These are phyloP conservation scores for Pipra filicauda DNA, from an alignment of 2,113 vertebrate genomes.

Conservation along the genomic window DNA sequence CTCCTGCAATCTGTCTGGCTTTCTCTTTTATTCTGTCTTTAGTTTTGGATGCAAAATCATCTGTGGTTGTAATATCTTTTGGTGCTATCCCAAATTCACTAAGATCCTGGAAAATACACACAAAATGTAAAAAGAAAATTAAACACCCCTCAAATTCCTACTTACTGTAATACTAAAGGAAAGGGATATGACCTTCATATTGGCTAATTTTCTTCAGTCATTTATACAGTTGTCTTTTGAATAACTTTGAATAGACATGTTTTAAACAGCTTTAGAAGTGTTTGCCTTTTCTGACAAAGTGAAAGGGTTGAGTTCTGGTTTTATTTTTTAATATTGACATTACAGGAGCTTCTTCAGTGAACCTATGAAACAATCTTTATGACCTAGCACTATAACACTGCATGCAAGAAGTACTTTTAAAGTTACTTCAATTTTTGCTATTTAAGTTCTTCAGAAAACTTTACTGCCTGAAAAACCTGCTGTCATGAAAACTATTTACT, in stretches of 20 bases:
- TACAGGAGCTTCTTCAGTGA: neutral
- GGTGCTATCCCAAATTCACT: slow-evolving; percentile 95
- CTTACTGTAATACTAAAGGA: neutral
- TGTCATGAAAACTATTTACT: neutral
- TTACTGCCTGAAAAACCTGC: neutral
- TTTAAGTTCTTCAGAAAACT: neutral
- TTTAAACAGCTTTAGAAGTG: neutral
- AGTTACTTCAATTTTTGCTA: neutral
- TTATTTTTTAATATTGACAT: neutral
- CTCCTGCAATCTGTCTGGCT: slow-evolving; percentile 81
- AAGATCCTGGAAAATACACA: slow-evolving; percentile 80
- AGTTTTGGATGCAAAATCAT: slow-evolving; percentile 85
- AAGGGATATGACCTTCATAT: neutral
- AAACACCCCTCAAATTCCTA: neutral
- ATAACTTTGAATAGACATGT: neutral
- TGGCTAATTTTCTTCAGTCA: neutral
- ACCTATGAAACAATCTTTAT: neutral
- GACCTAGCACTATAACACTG: neutral
- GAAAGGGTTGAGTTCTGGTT: neutral
- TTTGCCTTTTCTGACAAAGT: neutral
- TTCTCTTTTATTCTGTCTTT: slow-evolving; percentile 83
- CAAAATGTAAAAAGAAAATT: neutral
- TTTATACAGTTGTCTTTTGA: neutral
- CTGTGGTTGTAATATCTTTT: slow-evolving; percentile 85
- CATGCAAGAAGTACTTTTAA: neutral